These are phyloP conservation scores for Chloropsis hardwickii DNA, from an alignment of 2,113 vertebrate genomes.

Conservation along the genomic window DNA sequence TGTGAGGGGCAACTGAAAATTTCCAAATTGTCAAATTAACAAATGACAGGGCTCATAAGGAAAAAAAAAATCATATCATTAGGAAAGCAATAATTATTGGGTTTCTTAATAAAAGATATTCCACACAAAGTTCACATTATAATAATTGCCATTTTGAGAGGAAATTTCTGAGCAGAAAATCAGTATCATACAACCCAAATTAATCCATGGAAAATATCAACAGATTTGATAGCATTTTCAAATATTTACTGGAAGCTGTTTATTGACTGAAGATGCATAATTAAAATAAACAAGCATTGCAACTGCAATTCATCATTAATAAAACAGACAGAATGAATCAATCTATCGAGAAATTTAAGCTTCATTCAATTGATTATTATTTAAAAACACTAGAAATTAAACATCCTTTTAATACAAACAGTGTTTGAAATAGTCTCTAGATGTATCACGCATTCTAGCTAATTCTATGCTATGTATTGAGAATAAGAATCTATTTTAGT, in stretches of 20 bases:
- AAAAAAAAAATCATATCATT: background rate
- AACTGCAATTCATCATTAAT: background rate
- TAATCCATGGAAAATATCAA: background rate
- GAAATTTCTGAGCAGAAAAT: background rate
- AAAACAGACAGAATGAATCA: background rate
- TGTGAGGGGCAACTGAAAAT: background rate
- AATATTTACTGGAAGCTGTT: background rate
- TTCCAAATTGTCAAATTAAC: background rate
- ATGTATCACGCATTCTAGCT: background rate
- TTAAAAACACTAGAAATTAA: background rate
- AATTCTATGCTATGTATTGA: background rate
- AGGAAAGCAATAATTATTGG: background rate
- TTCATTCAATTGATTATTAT: background rate
- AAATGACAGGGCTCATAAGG: background rate
- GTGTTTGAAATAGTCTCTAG: background rate
- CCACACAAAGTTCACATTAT: background rate
- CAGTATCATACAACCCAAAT: background rate
- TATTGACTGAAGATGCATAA: slow-evolving; percentile 10
- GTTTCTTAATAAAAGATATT: background rate
- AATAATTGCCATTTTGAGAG: background rate
- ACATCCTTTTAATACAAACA: background rate
- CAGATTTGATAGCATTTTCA: background rate
- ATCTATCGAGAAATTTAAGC: background rate
- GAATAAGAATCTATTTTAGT: background rate
- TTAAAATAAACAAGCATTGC: background rate